These are phyloP conservation scores for Lethrus apterus DNA, from an alignment of 1,140 invertebrate genomes.

Conservation along the genomic window DNA sequence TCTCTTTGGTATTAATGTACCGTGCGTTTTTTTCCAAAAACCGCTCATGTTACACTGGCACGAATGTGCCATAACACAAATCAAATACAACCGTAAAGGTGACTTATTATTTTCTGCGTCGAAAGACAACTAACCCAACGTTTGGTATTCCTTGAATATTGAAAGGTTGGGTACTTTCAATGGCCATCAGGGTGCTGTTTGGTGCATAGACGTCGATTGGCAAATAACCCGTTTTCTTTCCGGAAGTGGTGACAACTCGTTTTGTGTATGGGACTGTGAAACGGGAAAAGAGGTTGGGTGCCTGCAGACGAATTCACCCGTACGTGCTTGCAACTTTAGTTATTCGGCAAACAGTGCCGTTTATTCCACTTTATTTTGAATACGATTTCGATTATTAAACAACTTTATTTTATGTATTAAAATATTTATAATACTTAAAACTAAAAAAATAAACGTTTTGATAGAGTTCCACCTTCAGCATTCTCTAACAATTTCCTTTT, in stretches of 20 bases:
- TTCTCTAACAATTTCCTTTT: slow-evolving; percentile 68
- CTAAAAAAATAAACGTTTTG: slow-evolving; percentile 49
- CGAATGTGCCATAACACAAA: slow-evolving; percentile 96
- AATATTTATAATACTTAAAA: background rate
- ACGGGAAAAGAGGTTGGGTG: slow-evolving; percentile 66
- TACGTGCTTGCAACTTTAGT: slow-evolving; percentile 86
- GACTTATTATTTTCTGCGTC: slow-evolving; percentile 95
- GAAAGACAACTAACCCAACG: slow-evolving; percentile 93
- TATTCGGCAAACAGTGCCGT: slow-evolving; percentile 88
- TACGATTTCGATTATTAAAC: too few relatives aligned
- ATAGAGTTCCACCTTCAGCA: slow-evolving; percentile 58
- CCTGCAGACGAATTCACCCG: slow-evolving; percentile 77
- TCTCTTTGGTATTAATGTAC: too few relatives aligned
- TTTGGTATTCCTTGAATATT: slow-evolving; percentile 98
- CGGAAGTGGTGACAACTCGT: slow-evolving; percentile 87
- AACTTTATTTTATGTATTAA: too few relatives aligned
- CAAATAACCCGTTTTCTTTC: slow-evolving; percentile 86
- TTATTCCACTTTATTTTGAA: too few relatives aligned
- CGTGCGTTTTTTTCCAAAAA: slow-evolving; percentile 70
- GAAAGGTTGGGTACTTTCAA: slow-evolving; percentile 95
- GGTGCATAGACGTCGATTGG: slow-evolving; percentile 97
- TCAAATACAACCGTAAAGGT: slow-evolving; percentile 97
- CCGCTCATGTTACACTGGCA: slow-evolving; percentile 96
- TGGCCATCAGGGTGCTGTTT: slow-evolving; percentile 94
- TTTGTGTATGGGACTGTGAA: slow-evolving; percentile 84